A percentile compares a stretch with the other conserved stretches of the same genome.
These are phyloP conservation scores for Kryptolebias ocellatus DNA, from an alignment of 2,797 vertebrate genomes.

Conservation along the genomic window DNA sequence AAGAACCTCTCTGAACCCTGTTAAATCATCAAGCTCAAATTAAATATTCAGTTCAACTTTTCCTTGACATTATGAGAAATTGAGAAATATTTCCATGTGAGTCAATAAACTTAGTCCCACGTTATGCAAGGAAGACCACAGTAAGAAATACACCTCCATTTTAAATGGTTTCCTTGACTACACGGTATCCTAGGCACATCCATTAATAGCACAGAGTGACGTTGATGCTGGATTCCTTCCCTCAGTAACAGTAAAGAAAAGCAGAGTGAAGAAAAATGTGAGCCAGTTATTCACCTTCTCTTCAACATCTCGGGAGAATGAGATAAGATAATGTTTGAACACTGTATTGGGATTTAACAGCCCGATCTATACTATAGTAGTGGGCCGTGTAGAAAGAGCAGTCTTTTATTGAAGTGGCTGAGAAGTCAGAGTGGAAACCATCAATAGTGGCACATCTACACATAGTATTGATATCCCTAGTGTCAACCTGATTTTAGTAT, in stretches of 20 bases:
- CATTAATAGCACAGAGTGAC: slow-evolving; percentile 74
- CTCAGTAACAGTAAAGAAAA: slow-evolving; percentile 46
- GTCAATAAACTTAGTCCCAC: slow-evolving; percentile 24
- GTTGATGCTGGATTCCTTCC: slow-evolving; percentile 54
- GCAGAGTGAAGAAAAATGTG: slow-evolving; percentile 30
- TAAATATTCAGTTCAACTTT: slow-evolving; percentile 13
- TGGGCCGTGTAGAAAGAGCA: slow-evolving; percentile 32
- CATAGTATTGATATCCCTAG: slow-evolving; percentile 34
- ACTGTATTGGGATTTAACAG: slow-evolving; percentile 24
- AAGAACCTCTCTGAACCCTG: slow-evolving; percentile 28
- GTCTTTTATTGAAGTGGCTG: slow-evolving; percentile 31
- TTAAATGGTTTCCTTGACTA: slow-evolving; percentile 77
- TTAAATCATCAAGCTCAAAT: slow-evolving; percentile 27
- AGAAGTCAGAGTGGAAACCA: slow-evolving; percentile 24
- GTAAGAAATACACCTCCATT: slow-evolving; percentile 42
- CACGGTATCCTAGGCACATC: slow-evolving; percentile 68
- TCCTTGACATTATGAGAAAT: slow-evolving; percentile 6
- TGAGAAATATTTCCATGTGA: slow-evolving; percentile 15
- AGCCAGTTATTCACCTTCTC: slow-evolving; percentile 31
- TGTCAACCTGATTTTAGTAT: slow-evolving; percentile 14
- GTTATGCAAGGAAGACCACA: slow-evolving; percentile 31
- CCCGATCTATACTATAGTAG: slow-evolving; percentile 21
- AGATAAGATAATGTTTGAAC: slow-evolving; percentile 42
- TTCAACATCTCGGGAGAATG: slow-evolving; percentile 18
- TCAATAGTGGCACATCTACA: slow-evolving; percentile 26